Conservation (phyloP, 2,888 invertebrate species). For the Scaeva pyrastri region DNA sequence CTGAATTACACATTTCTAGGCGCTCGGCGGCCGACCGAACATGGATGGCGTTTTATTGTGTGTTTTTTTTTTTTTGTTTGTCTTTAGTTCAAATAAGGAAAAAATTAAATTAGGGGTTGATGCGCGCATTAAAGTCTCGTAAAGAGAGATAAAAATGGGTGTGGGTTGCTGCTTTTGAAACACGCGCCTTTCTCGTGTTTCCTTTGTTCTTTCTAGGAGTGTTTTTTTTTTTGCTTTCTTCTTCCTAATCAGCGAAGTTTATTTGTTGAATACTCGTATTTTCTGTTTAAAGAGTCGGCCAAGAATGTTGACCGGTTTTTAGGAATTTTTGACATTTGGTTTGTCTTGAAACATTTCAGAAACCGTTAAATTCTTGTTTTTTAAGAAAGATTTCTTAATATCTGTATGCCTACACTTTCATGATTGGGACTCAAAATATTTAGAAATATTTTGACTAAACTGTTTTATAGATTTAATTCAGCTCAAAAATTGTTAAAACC, state of each 20-base stretch:
- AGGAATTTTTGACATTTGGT: too few relatives aligned
- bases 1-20: background rate
- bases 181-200: conserved; percentile 70
- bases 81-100: conserved; percentile 60
- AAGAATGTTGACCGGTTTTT: background rate
- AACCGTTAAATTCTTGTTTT: too few relatives aligned
- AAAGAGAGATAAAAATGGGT: conserved; percentile 57
- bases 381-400: too few relatives aligned
- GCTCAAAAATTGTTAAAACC: too few relatives aligned
- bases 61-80: conserved; percentile 18
- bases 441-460: too few relatives aligned
- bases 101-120: conserved; percentile 72
- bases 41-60: conserved; percentile 7
- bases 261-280: conserved; percentile 58
- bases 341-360: too few relatives aligned
- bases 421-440: too few relatives aligned
- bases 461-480: too few relatives aligned
- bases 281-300: background rate
- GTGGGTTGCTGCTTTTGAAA: conserved; percentile 63
- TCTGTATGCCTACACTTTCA: too few relatives aligned
- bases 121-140: conserved; percentile 54
- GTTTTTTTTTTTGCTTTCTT: conserved; percentile 18
- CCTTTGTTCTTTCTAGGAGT: conserved; percentile 62
- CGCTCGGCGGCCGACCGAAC: conserved; percentile 29
- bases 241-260: conserved; percentile 14